Base-by-base conservation (phyloP, 1,140 invertebrate genomes). In the Camponotus pennsylvanicus region DNA sequence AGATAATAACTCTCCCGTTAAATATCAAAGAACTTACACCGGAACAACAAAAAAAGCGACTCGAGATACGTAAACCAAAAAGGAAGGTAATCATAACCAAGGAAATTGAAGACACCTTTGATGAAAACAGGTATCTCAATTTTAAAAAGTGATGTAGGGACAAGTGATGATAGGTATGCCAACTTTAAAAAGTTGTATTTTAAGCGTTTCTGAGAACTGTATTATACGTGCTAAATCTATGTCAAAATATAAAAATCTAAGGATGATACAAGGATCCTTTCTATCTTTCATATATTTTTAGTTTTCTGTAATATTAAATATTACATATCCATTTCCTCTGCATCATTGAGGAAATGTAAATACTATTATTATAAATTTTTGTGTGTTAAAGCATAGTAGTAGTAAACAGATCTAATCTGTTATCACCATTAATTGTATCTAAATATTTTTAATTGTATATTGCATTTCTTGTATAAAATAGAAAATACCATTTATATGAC, bases 1-100 rank as follows among this genome's bases (percentile, higher is more conserved):
- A 96, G 95, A 98, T 99, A 85, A 98, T 99, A 37, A 97, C 96
- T 97, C 94, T 99, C 66, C 98, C 98, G 1, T 70, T 98, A 49
- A 97, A 99, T 95, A 91, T 98, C 18, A 95, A 94, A 49, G 95
- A 95, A 61, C 93, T 99, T 21, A 96, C 96, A 63, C 97, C 97
- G 92, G 96, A 96, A 70, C 97, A 98, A 93, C 95, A 96, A 32
- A 97, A 96, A 92, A 73, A 92, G 0, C 96, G 97, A 88, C 71
- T 98, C 18, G 96, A 97, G 59, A 96, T 95, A 88, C 96, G 98
- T 76, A 98, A 97, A 95, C 97, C 97, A 21, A 97, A 97, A 92
- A 96, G 96, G 64, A 97, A 97, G 94, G 95, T 98, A 0, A 96
- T 96, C 90, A 95, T 98, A 78, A 96, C 96, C 88, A 97, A 98